These are phyloP conservation scores for Neoseiulus cucumeris DNA, from an alignment of 1,140 invertebrate species.

Conservation along the genomic window DNA sequence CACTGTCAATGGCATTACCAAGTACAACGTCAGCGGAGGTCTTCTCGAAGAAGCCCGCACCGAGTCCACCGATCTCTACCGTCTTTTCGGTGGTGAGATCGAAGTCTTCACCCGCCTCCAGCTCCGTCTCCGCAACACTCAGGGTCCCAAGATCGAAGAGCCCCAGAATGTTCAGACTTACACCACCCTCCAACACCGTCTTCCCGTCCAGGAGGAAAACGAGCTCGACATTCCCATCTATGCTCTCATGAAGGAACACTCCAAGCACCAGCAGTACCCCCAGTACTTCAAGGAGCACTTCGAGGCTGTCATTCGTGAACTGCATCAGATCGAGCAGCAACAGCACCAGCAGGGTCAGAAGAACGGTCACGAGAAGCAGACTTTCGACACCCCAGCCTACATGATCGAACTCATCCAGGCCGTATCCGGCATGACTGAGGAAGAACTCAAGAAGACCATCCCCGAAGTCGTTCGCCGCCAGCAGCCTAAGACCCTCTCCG, in stretches of 20 bases:
- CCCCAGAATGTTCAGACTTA: conserved; percentile 6
- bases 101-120: conserved; percentile 2
- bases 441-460: background rate
- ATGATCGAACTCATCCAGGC: conserved; percentile 1
- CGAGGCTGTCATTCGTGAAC: background rate
- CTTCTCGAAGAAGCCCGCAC: background rate
- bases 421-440: conserved; percentile 1
- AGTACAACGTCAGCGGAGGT: background rate
- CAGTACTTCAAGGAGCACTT: background rate
- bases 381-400: background rate
- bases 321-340: conserved; percentile 1
- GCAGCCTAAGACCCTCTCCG: background rate
- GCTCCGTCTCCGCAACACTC: background rate
- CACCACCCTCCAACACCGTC: background rate
- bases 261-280: background rate
- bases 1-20: background rate
- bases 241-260: background rate
- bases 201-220: background rate
- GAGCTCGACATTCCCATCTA: background rate
- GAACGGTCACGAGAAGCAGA: background rate
- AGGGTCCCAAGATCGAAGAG: background rate
- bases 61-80: background rate
- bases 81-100: background rate
- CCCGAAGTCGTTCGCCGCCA: background rate
- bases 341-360: conserved; percentile 3